phyloP scores from a whole-genome alignment of 2,113 vertebrate species.

The Pelecanoides urinatrix region DNA sequence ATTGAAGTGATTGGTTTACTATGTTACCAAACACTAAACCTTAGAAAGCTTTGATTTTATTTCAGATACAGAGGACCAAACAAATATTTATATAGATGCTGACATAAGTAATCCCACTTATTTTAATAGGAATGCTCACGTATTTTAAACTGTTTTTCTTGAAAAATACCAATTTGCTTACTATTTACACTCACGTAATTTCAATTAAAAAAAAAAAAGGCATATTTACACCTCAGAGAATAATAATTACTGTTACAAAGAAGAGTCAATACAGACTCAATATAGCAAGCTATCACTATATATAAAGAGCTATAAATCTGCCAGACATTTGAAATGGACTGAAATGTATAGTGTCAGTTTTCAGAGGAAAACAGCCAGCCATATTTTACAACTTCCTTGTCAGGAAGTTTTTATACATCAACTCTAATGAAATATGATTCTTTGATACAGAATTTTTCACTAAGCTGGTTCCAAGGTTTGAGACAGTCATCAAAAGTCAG shows the following conservation, averaged over 20 bases:
- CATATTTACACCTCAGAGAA: neutral
- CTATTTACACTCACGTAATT: neutral
- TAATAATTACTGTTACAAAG: neutral
- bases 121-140: neutral
- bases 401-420: neutral
- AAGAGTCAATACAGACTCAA: neutral
- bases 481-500: neutral
- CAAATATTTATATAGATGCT: neutral
- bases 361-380: neutral
- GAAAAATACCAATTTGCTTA: neutral
- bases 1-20: neutral
- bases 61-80: neutral
- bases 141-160: neutral
- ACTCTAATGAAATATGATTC: neutral
- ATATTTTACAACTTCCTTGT: neutral
- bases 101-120: neutral
- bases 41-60: neutral
- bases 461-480: neutral
- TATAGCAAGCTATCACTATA: neutral
- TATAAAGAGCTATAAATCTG: neutral
- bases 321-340: neutral
- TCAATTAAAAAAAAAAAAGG: neutral
- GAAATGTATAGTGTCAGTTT: neutral
- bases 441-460: neutral
- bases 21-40: neutral